Evolutionary conservation across 2,113 vertebrate species (phyloP).

Genomic region (Syrrhaptes paradoxus): DNA sequence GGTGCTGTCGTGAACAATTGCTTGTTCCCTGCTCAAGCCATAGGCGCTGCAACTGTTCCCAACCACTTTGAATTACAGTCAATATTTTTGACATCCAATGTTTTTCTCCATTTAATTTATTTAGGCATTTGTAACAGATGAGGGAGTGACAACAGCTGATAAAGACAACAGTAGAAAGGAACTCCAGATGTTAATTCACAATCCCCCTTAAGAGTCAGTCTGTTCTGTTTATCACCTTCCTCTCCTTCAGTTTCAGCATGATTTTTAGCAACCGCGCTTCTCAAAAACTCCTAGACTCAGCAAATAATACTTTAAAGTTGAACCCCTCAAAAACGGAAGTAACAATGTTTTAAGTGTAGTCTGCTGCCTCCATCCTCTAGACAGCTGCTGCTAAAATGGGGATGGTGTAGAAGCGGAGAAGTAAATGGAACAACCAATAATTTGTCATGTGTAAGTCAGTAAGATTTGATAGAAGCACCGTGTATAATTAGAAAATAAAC

Average conservation of each 20-base stretch:
- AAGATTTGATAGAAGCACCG: not conserved
- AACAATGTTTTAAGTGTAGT: not conserved
- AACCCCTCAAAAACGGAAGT: not conserved
- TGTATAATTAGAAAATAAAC: not conserved
- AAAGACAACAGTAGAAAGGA: not conserved
- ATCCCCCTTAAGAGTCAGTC: not conserved
- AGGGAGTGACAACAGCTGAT: not conserved
- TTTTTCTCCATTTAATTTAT: not conserved
- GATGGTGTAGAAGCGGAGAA: not conserved
- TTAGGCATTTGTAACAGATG: not conserved
- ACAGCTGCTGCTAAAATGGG: not conserved
- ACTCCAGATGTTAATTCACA: not conserved
- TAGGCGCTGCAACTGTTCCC: not conserved
- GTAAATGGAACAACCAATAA: not conserved
- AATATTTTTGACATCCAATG: not conserved
- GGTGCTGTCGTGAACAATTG: not conserved
- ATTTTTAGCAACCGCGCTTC: not conserved
- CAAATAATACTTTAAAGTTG: slow-evolving; percentile 1
- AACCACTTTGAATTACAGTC: not conserved
- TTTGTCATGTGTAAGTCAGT: slow-evolving; percentile 5
- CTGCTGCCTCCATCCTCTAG: not conserved
- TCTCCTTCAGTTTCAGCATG: not conserved
- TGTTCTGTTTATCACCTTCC: slow-evolving; percentile 27
- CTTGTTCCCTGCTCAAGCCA: not conserved
- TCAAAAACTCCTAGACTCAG: not conserved